Conservation (phyloP, 2,113 vertebrate species). For the Aptenodytes forsteri region DNA sequence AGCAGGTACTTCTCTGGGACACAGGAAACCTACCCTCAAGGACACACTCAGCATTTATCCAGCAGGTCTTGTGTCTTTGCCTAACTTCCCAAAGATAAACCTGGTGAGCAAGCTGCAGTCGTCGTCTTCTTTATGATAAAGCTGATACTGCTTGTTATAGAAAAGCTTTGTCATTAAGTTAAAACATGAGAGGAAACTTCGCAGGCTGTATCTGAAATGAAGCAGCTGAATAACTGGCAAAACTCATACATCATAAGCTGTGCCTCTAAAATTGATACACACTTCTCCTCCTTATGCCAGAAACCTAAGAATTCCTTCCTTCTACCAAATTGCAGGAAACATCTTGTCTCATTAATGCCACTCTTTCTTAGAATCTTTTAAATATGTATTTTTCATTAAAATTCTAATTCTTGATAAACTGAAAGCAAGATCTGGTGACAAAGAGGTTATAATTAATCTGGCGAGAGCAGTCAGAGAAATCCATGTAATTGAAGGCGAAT, state of each 20-base stretch:
- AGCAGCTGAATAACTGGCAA: background rate
- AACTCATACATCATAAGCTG: background rate
- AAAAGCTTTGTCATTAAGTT: background rate
- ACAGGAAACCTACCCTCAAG: background rate
- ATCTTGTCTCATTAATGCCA: conserved; percentile 33
- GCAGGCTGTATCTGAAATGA: background rate
- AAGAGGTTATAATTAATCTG: conserved; percentile 66
- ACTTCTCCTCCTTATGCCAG: background rate
- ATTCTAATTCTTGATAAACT: conserved; percentile 64
- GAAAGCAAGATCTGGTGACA: conserved; percentile 55
- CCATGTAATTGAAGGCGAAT: conserved; percentile 72
- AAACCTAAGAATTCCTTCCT: background rate
- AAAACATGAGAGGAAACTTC: background rate
- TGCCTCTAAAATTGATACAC: background rate
- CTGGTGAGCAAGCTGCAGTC: background rate
- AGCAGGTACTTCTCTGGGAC: background rate
- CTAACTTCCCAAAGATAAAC: background rate
- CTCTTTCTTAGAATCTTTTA: conserved; percentile 32
- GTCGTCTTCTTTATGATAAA: background rate
- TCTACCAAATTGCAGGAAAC: conserved; percentile 21
- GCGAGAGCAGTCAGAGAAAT: conserved; percentile 73
- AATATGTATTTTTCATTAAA: conserved; percentile 57
- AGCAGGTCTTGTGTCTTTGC: background rate
- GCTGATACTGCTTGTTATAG: background rate
- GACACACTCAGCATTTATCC: background rate